Evolutionary conservation across 2,113 vertebrate species (phyloP).

Genomic region (Stegostoma tigrinum): DNA sequence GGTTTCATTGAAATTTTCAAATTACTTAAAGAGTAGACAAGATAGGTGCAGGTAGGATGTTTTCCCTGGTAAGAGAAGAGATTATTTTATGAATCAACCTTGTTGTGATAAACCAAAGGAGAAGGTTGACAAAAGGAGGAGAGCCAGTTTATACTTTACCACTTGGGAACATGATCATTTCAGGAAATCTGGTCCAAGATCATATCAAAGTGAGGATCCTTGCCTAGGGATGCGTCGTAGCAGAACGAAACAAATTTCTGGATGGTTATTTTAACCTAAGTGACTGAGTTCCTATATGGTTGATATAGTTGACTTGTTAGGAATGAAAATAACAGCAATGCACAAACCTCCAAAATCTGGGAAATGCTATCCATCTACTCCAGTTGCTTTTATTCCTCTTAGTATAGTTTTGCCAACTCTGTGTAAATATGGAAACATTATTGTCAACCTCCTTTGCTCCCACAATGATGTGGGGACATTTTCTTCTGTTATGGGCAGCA

Average conservation of each 20-base stretch:
- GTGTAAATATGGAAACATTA: not conserved
- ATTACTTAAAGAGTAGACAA: no score
- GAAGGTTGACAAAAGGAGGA: no score
- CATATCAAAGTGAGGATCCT: no score
- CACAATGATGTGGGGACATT: not conserved
- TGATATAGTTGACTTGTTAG: not conserved
- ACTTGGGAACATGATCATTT: no score
- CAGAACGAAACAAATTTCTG: not conserved
- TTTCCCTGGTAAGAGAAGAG: no score
- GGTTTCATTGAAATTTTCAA: no score
- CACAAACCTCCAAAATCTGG: not conserved
- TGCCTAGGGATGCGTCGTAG: no score
- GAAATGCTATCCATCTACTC: not conserved
- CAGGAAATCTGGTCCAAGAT: no score
- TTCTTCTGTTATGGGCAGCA: not conserved
- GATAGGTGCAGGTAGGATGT: no score
- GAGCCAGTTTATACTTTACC: no score
- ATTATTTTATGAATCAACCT: no score
- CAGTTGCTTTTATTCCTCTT: not conserved
- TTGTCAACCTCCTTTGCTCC: not conserved
- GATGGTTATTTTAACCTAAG: not conserved
- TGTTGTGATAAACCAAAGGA: no score
- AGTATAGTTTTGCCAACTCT: not conserved
- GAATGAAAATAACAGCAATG: not conserved
- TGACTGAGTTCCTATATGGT: not conserved